These are phyloP conservation scores for Odontocerum albicorne DNA, from an alignment of 2,888 invertebrate species.

Conservation along the genomic window DNA sequence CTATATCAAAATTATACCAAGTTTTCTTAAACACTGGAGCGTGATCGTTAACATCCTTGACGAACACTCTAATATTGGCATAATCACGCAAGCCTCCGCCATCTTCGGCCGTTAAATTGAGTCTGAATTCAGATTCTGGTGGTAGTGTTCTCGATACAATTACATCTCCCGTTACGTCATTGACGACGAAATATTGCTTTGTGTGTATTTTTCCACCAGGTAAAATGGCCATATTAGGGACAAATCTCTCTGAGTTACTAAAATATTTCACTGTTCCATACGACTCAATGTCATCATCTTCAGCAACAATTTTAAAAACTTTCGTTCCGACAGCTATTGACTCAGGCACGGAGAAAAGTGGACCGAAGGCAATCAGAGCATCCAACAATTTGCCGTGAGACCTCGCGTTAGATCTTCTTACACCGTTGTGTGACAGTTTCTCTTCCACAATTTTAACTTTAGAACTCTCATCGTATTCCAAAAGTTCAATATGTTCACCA, in stretches of 20 bases:
- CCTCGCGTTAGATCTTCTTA: constrained; percentile 46
- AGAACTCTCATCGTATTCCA: constrained; percentile 62
- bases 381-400: constrained; percentile 50
- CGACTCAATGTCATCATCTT: constrained; percentile 70
- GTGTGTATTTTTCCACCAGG: constrained; percentile 51
- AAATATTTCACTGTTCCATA: constrained; percentile 75
- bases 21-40: constrained; percentile 80
- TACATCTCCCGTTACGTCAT: constrained; percentile 74
- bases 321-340: constrained; percentile 70
- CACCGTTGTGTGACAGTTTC: constrained; percentile 43
- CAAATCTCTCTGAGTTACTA: constrained; percentile 67
- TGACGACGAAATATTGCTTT: constrained; percentile 73
- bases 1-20: constrained; percentile 80
- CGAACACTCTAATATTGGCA: constrained; percentile 69
- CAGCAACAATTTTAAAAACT: constrained; percentile 68
- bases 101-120: constrained; percentile 78
- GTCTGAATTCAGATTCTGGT: constrained; percentile 72
- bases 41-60: constrained; percentile 82
- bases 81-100: constrained; percentile 72
- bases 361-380: constrained; percentile 49
- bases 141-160: constrained; percentile 70
- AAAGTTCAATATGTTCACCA: constrained; percentile 66
- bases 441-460: constrained; percentile 53
- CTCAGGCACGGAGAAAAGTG: constrained; percentile 71
- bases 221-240: constrained; percentile 54